Percentiles rank a stretch among this genome's conserved stretches.
These are phyloP conservation scores for Cryptotis parvus DNA, from an alignment of 2,113 vertebrate genomes.

Conservation along the genomic window DNA sequence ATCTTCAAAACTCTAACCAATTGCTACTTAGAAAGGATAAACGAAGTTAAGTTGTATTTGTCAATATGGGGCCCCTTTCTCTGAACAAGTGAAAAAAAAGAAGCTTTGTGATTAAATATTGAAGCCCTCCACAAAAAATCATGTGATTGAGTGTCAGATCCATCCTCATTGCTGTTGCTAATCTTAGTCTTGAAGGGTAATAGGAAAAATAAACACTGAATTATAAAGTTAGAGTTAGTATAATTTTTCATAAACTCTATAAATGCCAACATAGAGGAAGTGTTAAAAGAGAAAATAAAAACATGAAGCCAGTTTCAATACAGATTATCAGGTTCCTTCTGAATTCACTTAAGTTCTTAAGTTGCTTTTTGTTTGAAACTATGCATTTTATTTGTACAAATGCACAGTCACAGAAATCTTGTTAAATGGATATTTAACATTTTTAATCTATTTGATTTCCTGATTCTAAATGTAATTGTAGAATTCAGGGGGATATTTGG, in stretches of 20 bases:
- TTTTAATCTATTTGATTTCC: no score
- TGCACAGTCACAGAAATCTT: conserved; percentile 1
- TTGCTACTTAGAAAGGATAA: conserved; percentile 5
- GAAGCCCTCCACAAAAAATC: neutral
- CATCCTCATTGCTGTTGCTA: conserved; percentile 7
- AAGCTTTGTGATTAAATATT: conserved; percentile 17
- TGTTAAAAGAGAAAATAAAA: conserved; percentile 48
- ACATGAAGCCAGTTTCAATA: neutral
- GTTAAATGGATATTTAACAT: neutral
- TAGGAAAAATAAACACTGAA: neutral
- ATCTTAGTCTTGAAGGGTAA: neutral
- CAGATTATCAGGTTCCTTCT: neutral
- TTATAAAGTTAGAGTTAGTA: conserved; percentile 13
- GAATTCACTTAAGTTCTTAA: neutral
- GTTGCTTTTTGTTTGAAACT: neutral
- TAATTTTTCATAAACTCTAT: conserved; percentile 8
- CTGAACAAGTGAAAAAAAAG: neutral
- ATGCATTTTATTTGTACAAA: neutral
- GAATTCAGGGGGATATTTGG: no score
- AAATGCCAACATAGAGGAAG: neutral
- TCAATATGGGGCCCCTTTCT: neutral
- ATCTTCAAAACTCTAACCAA: neutral
- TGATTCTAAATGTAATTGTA: no score
- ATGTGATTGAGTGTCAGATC: neutral
- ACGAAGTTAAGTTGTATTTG: neutral